These are phyloP conservation scores for Pelecanus crispus DNA, from an alignment of 2,113 vertebrate species.

Conservation along the genomic window DNA sequence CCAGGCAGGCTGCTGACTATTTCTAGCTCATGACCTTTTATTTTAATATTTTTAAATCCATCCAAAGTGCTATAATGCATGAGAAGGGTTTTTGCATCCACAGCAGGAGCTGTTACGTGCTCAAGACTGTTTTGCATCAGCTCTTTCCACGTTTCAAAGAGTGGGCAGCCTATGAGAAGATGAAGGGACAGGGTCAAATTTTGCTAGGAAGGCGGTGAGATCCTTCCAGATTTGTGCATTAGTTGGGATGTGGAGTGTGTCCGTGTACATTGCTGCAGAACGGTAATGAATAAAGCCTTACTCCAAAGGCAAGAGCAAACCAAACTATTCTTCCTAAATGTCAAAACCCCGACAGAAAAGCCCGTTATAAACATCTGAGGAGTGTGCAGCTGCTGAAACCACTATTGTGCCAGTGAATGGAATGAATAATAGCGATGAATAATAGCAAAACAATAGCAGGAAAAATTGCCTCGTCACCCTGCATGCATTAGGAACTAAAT, in stretches of 20 bases:
- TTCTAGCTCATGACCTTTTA: constrained; percentile 42
- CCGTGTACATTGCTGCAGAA: not conserved
- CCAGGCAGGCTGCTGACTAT: not conserved
- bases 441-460: constrained; percentile 29
- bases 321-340: not conserved
- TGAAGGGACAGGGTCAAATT: not conserved
- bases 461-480: not conserved
- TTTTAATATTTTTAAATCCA: constrained; percentile 53
- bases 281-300: not conserved
- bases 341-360: not conserved
- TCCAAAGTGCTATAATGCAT: not conserved
- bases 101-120: not conserved
- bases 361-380: not conserved
- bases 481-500: constrained; percentile 7
- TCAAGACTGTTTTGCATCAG: fast-evolving
- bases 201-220: not conserved
- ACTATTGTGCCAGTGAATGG: not conserved
- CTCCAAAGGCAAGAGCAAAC: not conserved
- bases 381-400: not conserved
- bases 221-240: not conserved
- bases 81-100: not conserved
- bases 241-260: not conserved
- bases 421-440: not conserved
- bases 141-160: not conserved
- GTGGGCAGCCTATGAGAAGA: fast-evolving